A percentile compares a stretch with the other conserved stretches of the same genome.
Evolutionary conservation across 2,888 invertebrate species (phyloP).

Genomic region (Dasysyrphus tricinctus): DNA sequence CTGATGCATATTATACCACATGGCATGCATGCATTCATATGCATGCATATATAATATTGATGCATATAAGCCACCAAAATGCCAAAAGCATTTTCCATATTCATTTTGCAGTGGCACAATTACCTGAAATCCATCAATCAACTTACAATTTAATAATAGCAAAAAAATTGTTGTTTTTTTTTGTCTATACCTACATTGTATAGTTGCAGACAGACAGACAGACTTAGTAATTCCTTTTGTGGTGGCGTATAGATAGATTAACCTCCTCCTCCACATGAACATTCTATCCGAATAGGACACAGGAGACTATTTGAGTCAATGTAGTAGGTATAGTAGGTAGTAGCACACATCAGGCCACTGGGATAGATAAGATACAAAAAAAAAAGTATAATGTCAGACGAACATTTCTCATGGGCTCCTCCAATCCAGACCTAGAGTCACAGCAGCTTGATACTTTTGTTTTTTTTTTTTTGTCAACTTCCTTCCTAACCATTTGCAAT

Average conservation of each 20-base stretch:
- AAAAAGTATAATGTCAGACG: slow-evolving; percentile 22
- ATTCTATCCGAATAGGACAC: slow-evolving; percentile 46
- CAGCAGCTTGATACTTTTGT: not conserved
- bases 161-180: slow-evolving; percentile 13
- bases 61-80: slow-evolving; percentile 43
- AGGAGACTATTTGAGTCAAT: slow-evolving; percentile 37
- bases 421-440: not conserved
- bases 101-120: slow-evolving; percentile 73
- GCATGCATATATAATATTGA: not conserved
- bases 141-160: slow-evolving; percentile 67
- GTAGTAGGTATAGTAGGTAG: slow-evolving; percentile 30
- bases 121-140: slow-evolving; percentile 74
- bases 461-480: slow-evolving; percentile 35
- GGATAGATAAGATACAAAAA: slow-evolving; percentile 32
- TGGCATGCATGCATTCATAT: slow-evolving; percentile 28
- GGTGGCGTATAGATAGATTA: slow-evolving; percentile 29
- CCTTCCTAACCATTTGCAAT: slow-evolving; percentile 66
- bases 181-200: not conserved
- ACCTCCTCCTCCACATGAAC: slow-evolving; percentile 43
- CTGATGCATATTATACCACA: slow-evolving; percentile 9
- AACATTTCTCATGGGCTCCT: slow-evolving; percentile 30
- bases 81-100: slow-evolving; percentile 75
- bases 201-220: slow-evolving; percentile 53
- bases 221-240: slow-evolving; percentile 18
- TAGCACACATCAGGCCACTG: not conserved